A percentile compares a stretch with the other conserved stretches of the same genome.
phyloP scores from a whole-genome alignment of 2,797 vertebrate genomes.

The Amblyopsis hoosieri region DNA sequence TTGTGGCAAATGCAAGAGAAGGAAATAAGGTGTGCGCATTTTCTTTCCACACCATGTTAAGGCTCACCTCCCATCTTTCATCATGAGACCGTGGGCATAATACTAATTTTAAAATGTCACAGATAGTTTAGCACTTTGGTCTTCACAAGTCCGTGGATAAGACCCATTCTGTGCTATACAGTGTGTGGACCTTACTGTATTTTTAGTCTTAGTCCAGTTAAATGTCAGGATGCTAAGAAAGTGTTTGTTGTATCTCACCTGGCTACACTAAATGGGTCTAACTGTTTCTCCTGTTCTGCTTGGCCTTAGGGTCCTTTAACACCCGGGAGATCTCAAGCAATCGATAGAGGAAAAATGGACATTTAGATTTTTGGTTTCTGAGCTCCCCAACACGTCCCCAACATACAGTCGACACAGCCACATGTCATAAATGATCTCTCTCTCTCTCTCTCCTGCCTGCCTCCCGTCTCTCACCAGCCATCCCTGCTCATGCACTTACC shows the following conservation, averaged over 20 bases:
- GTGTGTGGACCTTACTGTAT: conserved; percentile 11
- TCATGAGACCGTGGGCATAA: too few species aligned
- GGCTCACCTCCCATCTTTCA: too few species aligned
- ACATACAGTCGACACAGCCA: conserved; percentile 7
- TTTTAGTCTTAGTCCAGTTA: conserved; percentile 31
- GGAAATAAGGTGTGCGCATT: too few species aligned
- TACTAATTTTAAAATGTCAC: too few species aligned
- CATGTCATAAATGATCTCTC: neutral
- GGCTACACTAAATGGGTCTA: conserved; percentile 26
- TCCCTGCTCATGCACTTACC: conserved; percentile 29
- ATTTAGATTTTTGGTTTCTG: conserved; percentile 31
- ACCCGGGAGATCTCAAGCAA: conserved; percentile 20
- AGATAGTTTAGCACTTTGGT: too few species aligned
- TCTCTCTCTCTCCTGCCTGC: neutral
- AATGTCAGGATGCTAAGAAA: conserved; percentile 50
- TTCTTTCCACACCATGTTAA: too few species aligned
- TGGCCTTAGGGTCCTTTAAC: neutral
- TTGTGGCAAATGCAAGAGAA: too few species aligned
- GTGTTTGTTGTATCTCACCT: conserved; percentile 14
- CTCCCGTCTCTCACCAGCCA: neutral
- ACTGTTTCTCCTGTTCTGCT: conserved; percentile 28
- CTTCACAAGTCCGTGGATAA: neutral
- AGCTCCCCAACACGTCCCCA: conserved; percentile 4
- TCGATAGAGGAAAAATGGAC: conserved; percentile 40
- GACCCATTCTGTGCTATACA: neutral